Base-by-base conservation (phyloP, 1,140 invertebrate species). In the Sinonovacula constricta region DNA sequence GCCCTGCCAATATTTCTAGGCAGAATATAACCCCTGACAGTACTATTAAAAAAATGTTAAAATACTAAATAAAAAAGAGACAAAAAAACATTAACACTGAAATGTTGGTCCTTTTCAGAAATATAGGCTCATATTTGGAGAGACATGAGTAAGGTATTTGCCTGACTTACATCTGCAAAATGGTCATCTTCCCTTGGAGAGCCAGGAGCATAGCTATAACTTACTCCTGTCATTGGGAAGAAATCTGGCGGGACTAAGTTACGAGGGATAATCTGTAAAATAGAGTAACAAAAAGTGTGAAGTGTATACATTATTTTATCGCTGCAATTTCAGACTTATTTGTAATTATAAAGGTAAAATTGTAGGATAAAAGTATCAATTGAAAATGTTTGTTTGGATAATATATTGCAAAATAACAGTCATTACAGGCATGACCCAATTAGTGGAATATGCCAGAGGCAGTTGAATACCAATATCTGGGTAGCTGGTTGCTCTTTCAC, bases 151-250 rank as follows among this genome's bases (percentile, higher is more conserved):
- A 5, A 22, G n/a, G n/a, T n/a, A n/a, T n/a, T n/a, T n/a, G n/a
- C n/a, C n/a, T n/a, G n/a, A 60, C 81, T 70, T 70, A 87, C 85
- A 76, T 82, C 82, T 34, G 79, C 70, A 77, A 87, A 87, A 51
- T 79, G 62, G 26, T 82, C 70, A 66, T 81, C 71, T 14, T 71
- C 77, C 60, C 81, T 76, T 18, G 39, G 57, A 30, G 82, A 75
- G 4, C 80, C 74, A 14, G 81, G 59, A 51, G 79, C 68, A 26
- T 81, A 83, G 14, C 82, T 84, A 77, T 82, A 85, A 54, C 82
- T 87, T 14, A 62, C 39, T 22, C 84, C 84, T 24, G 82, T 80
- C 83, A 87, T 85, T n/a, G 84, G 84, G 79, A 87, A 87, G 56
- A 87, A 87, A 51, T 87, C 83, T 22, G 59, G 34, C 7, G 79